Percentiles rank a stretch among this genome's conserved stretches.
phyloP scores from a whole-genome alignment of 2,797 vertebrate genomes.

The Tadarida brasiliensis region DNA sequence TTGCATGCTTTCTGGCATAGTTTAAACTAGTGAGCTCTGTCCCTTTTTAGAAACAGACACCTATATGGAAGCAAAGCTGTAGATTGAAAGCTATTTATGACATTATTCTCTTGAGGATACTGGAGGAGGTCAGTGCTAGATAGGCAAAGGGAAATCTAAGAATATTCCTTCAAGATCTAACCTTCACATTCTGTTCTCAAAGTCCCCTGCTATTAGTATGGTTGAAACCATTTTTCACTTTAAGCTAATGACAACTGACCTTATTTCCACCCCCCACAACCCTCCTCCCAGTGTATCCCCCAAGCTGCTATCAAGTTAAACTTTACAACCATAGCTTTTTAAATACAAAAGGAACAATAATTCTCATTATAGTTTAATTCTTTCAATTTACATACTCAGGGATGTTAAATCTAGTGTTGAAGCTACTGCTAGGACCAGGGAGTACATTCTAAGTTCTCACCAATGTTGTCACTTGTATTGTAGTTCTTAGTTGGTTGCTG shows the following conservation, averaged over 20 bases:
- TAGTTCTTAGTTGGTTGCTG: neutral
- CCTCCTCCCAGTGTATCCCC: neutral
- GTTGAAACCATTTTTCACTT: slow-evolving; percentile 7
- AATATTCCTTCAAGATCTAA: neutral
- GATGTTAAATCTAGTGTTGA: neutral
- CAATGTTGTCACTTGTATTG: neutral
- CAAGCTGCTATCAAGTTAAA: neutral
- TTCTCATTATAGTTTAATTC: neutral
- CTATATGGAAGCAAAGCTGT: neutral
- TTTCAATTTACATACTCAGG: neutral
- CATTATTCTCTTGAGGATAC: neutral
- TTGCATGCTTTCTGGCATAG: neutral
- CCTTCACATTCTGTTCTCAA: neutral
- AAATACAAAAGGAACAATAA: neutral
- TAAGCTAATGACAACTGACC: neutral
- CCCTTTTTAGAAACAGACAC: neutral
- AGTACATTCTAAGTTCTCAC: neutral
- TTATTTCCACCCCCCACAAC: neutral
- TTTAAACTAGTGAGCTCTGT: neutral
- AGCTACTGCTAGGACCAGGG: neutral
- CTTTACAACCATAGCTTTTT: neutral
- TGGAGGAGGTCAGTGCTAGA: neutral
- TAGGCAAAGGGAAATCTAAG: neutral
- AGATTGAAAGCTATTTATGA: neutral
- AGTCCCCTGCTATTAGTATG: neutral